A percentile compares a stretch with the other conserved stretches of the same genome.
Evolutionary conservation across 2,888 invertebrate genomes (phyloP).

Genomic region (Fabriciana adippe): DNA sequence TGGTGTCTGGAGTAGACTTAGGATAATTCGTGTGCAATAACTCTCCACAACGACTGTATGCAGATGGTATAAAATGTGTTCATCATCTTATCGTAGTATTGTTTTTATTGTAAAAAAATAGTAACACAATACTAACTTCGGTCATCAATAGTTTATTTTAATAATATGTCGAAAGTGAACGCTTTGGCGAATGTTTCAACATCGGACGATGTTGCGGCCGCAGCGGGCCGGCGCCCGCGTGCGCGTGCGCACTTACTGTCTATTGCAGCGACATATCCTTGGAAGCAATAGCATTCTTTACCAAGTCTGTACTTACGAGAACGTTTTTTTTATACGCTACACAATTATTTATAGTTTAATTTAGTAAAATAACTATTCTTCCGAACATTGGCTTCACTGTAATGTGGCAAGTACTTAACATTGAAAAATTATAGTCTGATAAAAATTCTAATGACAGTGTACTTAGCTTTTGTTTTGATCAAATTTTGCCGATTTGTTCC

Average conservation of each 20-base stretch:
- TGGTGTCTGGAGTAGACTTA: conserved; percentile 9
- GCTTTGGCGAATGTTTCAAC: no score
- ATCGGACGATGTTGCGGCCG: no score
- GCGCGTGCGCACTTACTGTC: no score
- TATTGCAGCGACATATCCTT: no score
- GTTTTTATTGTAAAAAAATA: background rate
- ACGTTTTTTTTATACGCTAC: conserved; percentile 11
- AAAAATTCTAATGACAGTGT: background rate
- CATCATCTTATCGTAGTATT: background rate
- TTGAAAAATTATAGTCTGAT: background rate
- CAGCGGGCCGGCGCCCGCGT: no score
- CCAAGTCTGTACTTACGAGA: conserved; percentile 13
- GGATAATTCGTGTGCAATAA: conserved; percentile 31
- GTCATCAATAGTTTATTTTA: no score
- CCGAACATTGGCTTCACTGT: background rate
- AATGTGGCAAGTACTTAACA: conserved; percentile 25
- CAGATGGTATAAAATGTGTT: conserved; percentile 14
- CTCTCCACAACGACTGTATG: conserved; percentile 18
- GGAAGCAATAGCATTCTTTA: background rate
- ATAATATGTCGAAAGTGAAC: no score
- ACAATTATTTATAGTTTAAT: conserved; percentile 27
- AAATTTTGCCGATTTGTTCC: background rate
- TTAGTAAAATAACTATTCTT: conserved; percentile 24
- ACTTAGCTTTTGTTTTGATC: conserved; percentile 4
- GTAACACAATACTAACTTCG: no score